These are phyloP conservation scores for Yoshiicerus persimilis DNA, from an alignment of 1,140 invertebrate genomes.

Conservation along the genomic window DNA sequence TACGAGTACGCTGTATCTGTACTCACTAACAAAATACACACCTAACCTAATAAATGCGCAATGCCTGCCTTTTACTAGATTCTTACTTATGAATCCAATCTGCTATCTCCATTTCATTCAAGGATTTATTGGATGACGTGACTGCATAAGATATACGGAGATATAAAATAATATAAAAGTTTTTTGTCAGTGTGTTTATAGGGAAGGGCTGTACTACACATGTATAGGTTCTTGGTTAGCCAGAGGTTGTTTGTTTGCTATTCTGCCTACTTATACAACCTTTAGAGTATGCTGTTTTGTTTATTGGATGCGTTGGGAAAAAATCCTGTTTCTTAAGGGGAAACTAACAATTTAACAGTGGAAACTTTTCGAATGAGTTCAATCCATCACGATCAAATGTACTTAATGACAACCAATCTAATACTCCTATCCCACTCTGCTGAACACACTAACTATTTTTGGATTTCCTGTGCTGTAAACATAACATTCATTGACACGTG, in stretches of 20 bases:
- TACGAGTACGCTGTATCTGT: too few relatives aligned
- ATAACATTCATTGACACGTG: too few relatives aligned
- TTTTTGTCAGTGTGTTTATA: too few relatives aligned
- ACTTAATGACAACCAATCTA: not conserved
- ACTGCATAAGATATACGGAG: not conserved
- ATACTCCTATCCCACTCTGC: not conserved
- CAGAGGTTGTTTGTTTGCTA: not conserved
- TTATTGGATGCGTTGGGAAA: not conserved
- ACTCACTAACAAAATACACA: not conserved
- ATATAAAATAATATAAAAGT: not conserved
- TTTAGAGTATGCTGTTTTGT: not conserved
- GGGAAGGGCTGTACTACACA: too few relatives aligned
- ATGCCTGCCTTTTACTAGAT: not conserved
- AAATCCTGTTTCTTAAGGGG: not conserved
- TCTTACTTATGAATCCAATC: not conserved
- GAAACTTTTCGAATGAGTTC: not conserved
- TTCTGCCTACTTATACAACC: not conserved
- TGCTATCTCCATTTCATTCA: not conserved
- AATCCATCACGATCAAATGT: not conserved
- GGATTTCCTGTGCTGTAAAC: not conserved
- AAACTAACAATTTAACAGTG: not conserved
- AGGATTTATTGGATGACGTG: not conserved
- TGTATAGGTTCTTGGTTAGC: not conserved
- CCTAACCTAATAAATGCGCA: not conserved
- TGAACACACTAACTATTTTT: not conserved